Conservation (phyloP, 2,113 vertebrate species). For the Cettia cetti region DNA sequence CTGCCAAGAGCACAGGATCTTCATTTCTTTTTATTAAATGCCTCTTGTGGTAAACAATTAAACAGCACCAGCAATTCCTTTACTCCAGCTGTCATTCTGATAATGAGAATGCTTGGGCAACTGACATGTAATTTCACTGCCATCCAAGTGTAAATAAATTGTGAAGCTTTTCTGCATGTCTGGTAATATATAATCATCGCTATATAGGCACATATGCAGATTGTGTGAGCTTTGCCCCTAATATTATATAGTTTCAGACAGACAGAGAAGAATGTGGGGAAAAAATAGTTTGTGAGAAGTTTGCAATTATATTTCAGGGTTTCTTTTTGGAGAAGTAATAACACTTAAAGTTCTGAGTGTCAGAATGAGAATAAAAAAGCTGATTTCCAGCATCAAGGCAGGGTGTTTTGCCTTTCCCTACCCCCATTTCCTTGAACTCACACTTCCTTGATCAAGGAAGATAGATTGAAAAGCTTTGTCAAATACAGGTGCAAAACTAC, state of each 20-base stretch:
- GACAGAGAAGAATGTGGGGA: not conserved
- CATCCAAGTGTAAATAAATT: not conserved
- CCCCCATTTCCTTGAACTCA: not conserved
- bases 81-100: not conserved
- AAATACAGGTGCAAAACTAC: not conserved
- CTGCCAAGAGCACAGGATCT: not conserved
- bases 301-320: not conserved
- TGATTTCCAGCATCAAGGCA: not conserved
- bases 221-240: not conserved
- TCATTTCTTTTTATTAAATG: not conserved
- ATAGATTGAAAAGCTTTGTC: not conserved
- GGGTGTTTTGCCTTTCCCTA: not conserved
- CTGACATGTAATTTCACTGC: not conserved
- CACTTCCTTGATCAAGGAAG: not conserved
- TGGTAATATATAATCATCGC: not conserved
- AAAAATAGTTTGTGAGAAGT: not conserved
- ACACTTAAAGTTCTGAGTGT: not conserved
- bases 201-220: not conserved
- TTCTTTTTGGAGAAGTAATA: not conserved
- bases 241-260: not conserved
- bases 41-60: not conserved
- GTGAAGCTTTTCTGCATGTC: not conserved
- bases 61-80: not conserved
- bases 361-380: not conserved
- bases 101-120: not conserved